Evolutionary conservation across 2,797 vertebrate genomes (phyloP).

Genomic region (Gallinago nigripennis): DNA sequence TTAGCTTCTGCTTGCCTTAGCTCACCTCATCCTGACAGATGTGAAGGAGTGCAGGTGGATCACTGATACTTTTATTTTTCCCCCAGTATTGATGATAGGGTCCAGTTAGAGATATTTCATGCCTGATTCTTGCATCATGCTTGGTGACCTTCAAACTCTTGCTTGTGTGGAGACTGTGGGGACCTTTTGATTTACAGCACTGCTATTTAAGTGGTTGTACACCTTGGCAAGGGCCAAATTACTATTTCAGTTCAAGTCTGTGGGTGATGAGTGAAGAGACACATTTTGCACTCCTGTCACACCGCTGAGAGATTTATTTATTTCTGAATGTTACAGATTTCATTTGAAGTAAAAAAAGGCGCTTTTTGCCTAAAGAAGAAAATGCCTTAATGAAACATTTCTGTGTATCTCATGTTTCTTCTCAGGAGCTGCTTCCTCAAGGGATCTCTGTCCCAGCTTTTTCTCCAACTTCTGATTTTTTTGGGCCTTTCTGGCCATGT

Average conservation of each 20-base stretch:
- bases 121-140: conserved; percentile 21
- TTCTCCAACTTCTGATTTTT: background rate
- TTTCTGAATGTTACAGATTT: conserved; percentile 3
- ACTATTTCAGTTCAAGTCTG: conserved; percentile 43
- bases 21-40: background rate
- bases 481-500: background rate
- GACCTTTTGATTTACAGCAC: conserved; percentile 45
- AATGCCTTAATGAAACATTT: background rate
- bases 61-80: background rate
- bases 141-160: conserved; percentile 42
- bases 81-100: background rate
- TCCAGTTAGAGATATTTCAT: conserved; percentile 32
- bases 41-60: background rate
- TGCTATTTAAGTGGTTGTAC: conserved; percentile 23
- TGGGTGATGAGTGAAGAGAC: conserved; percentile 36
- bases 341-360: background rate
- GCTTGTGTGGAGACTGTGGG: background rate
- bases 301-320: conserved; percentile 43
- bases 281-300: conserved; percentile 30
- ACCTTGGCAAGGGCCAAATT: conserved; percentile 62
- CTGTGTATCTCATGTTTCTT: background rate
- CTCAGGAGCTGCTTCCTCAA: background rate
- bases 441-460: background rate
- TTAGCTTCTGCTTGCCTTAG: background rate
- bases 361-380: background rate